Base-by-base conservation (phyloP, 2,113 vertebrate genomes). In the Bos javanicus region DNA sequence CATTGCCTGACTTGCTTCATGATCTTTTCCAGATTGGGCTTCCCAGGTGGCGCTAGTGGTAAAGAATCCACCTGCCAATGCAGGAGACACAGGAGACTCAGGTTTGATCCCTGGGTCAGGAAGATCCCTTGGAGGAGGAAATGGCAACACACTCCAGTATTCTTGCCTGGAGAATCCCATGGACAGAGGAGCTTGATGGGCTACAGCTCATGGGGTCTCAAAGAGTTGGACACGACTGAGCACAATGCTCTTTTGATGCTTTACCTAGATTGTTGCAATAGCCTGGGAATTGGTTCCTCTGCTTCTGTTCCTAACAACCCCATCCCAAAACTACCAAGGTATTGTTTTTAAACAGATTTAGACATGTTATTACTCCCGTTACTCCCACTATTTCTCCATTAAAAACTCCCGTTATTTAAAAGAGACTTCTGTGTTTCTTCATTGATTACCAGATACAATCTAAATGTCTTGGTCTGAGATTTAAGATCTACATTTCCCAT, bases 281-380 rank as follows among this genome's bases (percentile, higher is more conserved):
- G 48, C 17, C 57, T 82, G 12, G 52, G 46, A 88, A 84, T 9
- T 62, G 11, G 67, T 36, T 90, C 82, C n/a, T 3, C 43, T 33
- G 5, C 14, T 48, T 91, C 26, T 87, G 84, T 71, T 86, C 26
- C 87, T 91, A 80, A 57, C 59, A 95, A 67, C 19, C 2, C 33
- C 1, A 39, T 21, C 17, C 52, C 28, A 3, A 84, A 87, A 39
- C 28, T 30, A 36, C 25, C 43, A 80, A 33, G n/a, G 14, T 43
- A 12, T 48, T 95, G n/a, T n/a, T 96, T 95, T 96, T 54, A 67
- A 90, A 83, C 33, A 59, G 26, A 76, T 89, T 86, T 78, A 50
- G 91, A 26, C 16, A 28, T 19, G 17, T 54, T 43, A 26, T 64
- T 50, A 80, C 11, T 62, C 26, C 5, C 0, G 3, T 59, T 50